These are phyloP conservation scores for Phoxinus phoxinus DNA, from an alignment of 2,113 vertebrate species.

Conservation along the genomic window DNA sequence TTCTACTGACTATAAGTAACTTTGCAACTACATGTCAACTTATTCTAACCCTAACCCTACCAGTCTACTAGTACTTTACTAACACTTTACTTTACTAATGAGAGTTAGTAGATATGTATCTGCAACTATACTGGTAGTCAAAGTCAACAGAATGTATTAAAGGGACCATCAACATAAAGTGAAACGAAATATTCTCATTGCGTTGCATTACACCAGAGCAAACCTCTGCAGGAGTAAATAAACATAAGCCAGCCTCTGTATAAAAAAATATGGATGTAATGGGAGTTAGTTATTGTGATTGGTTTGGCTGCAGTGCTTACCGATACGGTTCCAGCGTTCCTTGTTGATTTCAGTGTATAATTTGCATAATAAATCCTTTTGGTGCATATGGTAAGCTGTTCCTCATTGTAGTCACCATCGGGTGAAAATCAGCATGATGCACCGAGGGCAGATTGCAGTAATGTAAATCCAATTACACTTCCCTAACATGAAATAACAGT, in stretches of 20 bases:
- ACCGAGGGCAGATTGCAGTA: constrained; percentile 55
- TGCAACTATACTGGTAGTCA: no score
- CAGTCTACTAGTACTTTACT: no score
- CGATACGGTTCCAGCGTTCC: constrained; percentile 13
- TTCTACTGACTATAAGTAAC: no score
- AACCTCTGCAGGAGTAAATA: constrained; percentile 22
- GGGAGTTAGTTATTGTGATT: constrained; percentile 28
- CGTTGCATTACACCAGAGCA: neutral
- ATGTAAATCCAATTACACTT: constrained; percentile 65
- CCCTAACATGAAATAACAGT: constrained; percentile 57
- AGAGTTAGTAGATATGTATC: no score
- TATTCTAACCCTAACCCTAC: no score
- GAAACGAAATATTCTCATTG: neutral
- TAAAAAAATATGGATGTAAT: constrained; percentile 17
- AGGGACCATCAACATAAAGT: no score
- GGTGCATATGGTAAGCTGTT: constrained; percentile 65
- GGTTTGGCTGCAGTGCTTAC: constrained; percentile 7
- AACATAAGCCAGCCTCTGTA: neutral
- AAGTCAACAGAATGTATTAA: no score
- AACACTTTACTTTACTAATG: no score
- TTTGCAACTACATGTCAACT: no score
- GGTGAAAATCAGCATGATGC: constrained; percentile 66
- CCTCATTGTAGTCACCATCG: constrained; percentile 66
- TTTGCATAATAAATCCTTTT: constrained; percentile 77
- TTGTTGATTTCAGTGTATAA: constrained; percentile 67